phyloP scores from a whole-genome alignment of 2,113 vertebrate species.

The Cololabis saira region DNA sequence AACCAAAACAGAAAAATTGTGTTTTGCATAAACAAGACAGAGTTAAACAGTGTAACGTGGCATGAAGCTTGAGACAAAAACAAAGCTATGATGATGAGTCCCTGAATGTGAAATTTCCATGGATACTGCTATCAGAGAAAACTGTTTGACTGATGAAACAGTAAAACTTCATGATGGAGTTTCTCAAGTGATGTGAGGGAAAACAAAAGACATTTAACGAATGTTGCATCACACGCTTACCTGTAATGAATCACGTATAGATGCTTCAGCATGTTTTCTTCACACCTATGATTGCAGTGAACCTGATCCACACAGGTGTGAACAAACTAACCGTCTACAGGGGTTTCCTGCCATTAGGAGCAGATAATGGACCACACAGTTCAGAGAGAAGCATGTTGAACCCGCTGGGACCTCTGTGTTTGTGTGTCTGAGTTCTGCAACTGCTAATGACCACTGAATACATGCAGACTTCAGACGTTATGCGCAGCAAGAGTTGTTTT shows the following conservation, averaged over 20 bases:
- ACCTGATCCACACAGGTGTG: conserved; percentile 7
- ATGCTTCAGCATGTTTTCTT: conserved; percentile 17
- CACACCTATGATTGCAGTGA: conserved; percentile 50
- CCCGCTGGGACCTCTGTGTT: background rate
- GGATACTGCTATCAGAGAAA: background rate
- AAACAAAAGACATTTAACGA: background rate
- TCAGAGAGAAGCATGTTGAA: background rate
- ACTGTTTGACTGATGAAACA: background rate
- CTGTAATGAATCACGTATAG: background rate
- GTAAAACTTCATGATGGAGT: background rate
- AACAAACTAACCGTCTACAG: conserved; percentile 2
- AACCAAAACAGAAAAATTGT: too few relatives aligned
- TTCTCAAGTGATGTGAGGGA: background rate
- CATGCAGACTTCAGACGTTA: background rate
- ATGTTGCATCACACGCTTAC: background rate
- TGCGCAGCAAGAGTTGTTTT: background rate
- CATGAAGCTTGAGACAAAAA: too few relatives aligned
- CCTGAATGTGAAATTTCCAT: too few relatives aligned
- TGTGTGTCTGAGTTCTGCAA: background rate
- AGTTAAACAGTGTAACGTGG: too few relatives aligned
- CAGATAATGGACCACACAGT: conserved; percentile 3
- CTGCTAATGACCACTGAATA: background rate
- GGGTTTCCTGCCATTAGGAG: background rate
- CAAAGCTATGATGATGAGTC: too few relatives aligned
- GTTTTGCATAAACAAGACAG: too few relatives aligned